phyloP scores from a whole-genome alignment of 2,113 vertebrate species.

The Tyrannus savana region DNA sequence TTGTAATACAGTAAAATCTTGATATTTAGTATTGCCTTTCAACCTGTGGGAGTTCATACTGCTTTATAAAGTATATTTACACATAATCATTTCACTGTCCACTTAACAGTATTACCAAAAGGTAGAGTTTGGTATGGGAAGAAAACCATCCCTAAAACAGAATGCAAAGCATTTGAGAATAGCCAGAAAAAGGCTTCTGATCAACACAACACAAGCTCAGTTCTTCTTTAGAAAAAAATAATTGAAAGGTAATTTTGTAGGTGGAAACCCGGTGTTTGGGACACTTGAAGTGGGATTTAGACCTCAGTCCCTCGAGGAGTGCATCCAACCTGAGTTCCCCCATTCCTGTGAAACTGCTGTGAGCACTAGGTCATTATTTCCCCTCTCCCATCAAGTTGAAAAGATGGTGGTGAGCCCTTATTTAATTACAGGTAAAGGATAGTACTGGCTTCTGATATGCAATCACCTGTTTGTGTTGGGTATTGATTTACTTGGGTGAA shows the following conservation, averaged over 20 bases:
- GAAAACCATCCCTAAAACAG: neutral
- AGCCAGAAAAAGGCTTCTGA: neutral
- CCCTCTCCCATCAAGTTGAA: neutral
- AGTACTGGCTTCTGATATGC: neutral
- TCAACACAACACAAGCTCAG: neutral
- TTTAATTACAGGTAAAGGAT: neutral
- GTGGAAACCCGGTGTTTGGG: neutral
- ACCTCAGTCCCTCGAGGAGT: neutral
- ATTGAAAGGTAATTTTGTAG: neutral
- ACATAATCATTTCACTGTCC: neutral
- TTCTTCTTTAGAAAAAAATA: neutral
- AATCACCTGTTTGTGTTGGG: accelerated
- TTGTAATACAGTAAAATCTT: neutral
- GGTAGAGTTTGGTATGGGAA: neutral
- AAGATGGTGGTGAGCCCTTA: neutral
- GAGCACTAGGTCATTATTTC: neutral
- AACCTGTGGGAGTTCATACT: neutral
- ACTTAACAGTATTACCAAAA: neutral
- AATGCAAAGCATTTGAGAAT: neutral
- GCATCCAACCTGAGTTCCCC: neutral
- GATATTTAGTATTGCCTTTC: neutral
- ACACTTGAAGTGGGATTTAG: neutral
- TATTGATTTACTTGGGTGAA: neutral
- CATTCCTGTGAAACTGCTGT: neutral
- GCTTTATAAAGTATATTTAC: neutral